Conservation (phyloP, 2,888 invertebrate species). For the Drosophila colorata region DNA sequence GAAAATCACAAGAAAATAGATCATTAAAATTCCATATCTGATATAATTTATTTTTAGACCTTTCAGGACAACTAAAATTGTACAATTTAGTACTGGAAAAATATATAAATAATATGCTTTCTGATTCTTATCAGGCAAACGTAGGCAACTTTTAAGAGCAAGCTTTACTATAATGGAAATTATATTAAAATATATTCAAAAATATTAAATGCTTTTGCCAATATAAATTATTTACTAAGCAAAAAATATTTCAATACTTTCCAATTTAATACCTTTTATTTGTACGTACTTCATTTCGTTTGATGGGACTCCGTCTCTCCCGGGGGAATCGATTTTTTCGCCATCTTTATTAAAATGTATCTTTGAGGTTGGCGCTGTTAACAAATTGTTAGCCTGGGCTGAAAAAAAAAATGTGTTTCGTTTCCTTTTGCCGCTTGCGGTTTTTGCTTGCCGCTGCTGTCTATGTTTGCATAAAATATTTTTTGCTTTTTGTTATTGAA, state of each 20-base stretch:
- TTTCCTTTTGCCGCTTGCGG: conserved; percentile 44
- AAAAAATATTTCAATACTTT: not conserved
- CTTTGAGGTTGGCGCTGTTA: conserved; percentile 17
- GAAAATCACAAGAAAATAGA: not conserved
- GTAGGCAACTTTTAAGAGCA: not conserved
- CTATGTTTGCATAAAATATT: conserved; percentile 31
- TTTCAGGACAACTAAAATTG: no score
- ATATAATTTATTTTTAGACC: not conserved
- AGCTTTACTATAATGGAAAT: no score
- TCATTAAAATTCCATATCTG: no score
- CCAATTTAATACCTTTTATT: conserved; percentile 2
- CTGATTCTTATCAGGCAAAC: not conserved
- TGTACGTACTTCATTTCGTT: not conserved
- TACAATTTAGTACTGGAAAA: not conserved
- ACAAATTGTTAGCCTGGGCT: conserved; percentile 26
- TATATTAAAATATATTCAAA: no score
- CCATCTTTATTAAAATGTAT: conserved; percentile 20
- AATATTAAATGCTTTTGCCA: not conserved
- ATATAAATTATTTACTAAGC: not conserved
- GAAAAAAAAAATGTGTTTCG: conserved; percentile 19
- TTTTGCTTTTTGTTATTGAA: conserved; percentile 52
- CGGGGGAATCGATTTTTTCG: not conserved
- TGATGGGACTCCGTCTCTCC: not conserved
- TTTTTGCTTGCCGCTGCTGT: conserved; percentile 52
- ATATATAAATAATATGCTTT: not conserved